Evolutionary conservation across 1,140 invertebrate genomes (phyloP).

Genomic region (Macrobrachium nipponense): DNA sequence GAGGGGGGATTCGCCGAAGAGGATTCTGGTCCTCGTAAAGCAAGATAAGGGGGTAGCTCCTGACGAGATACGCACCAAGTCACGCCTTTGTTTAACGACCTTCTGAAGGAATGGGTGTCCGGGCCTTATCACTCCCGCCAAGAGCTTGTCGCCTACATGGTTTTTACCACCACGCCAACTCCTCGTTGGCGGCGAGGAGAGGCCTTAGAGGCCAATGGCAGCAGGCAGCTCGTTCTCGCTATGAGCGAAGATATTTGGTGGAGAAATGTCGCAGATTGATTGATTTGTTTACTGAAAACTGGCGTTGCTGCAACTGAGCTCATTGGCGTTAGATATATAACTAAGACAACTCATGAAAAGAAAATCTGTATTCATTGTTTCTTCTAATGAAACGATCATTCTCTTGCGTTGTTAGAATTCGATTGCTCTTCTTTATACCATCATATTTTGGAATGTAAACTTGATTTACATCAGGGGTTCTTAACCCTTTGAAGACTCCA

Average conservation of each 20-base stretch:
- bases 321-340: too few relatives aligned
- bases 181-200: neutral
- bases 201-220: neutral
- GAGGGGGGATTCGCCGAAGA: neutral
- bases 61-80: constrained; percentile 40
- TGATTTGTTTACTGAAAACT: too few relatives aligned
- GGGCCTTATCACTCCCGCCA: constrained; percentile 37
- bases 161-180: constrained; percentile 27
- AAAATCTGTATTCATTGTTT: too few relatives aligned
- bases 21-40: constrained; percentile 32
- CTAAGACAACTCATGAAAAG: too few relatives aligned
- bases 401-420: too few relatives aligned
- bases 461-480: too few relatives aligned
- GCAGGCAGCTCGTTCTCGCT: neutral
- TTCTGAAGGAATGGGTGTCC: constrained; percentile 31
- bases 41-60: constrained; percentile 43
- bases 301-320: too few relatives aligned
- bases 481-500: too few relatives aligned
- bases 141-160: constrained; percentile 33
- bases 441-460: too few relatives aligned
- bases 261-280: neutral
- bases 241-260: neutral
- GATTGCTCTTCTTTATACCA: too few relatives aligned
- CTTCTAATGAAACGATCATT: too few relatives aligned
- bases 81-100: constrained; percentile 53